Evolutionary conservation across 2,888 invertebrate species (phyloP).

Genomic region (Mongoloraphidia duomilia): DNA sequence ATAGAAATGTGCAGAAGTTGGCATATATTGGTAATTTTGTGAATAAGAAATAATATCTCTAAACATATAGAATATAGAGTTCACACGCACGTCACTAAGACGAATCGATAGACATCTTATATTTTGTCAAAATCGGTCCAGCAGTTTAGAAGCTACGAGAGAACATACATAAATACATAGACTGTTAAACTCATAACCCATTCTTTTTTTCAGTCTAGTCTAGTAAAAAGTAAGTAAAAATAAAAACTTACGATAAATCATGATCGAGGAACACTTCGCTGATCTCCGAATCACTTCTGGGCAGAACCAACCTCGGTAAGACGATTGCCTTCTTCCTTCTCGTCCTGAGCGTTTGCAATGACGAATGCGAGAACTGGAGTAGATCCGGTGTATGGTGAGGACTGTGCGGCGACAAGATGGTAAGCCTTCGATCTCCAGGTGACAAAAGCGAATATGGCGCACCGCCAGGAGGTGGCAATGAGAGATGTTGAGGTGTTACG

Average conservation of each 20-base stretch:
- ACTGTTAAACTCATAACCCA: no score
- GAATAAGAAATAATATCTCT: no score
- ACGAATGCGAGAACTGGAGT: conserved; percentile 40
- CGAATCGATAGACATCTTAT: no score
- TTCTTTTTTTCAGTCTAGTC: no score
- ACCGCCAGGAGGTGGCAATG: conserved; percentile 49
- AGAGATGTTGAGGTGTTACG: conserved; percentile 50
- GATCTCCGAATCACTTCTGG: conserved; percentile 60
- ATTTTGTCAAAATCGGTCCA: no score
- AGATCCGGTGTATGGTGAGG: conserved; percentile 57
- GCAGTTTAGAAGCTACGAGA: no score
- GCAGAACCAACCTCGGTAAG: conserved; percentile 58
- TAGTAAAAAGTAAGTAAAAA: background rate
- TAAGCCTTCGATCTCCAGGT: conserved; percentile 46
- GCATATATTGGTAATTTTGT: no score
- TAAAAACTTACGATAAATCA: conserved; percentile 42
- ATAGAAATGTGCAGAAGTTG: no score
- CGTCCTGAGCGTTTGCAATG: conserved; percentile 38
- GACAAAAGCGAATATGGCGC: conserved; percentile 32
- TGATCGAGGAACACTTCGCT: conserved; percentile 49
- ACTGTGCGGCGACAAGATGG: conserved; percentile 67
- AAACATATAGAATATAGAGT: no score
- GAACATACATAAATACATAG: no score
- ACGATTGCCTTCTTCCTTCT: conserved; percentile 59
- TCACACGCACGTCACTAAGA: no score